Conservation (phyloP, 2,888 invertebrate species). For the Blera fallax region DNA sequence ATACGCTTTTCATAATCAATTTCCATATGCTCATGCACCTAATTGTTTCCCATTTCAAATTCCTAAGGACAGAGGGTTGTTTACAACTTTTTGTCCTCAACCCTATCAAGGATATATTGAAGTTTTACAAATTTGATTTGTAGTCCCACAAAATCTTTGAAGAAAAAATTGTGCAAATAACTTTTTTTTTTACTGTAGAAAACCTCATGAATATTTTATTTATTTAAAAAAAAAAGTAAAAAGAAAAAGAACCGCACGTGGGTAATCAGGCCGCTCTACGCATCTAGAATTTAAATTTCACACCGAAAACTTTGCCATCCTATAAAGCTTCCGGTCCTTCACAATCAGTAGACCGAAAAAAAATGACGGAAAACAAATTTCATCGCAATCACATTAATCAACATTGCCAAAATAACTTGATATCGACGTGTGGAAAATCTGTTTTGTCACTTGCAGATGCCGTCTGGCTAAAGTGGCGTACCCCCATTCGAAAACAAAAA, state of each 20-base stretch:
- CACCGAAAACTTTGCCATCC: background rate
- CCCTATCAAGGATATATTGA: background rate
- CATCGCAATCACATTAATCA: slow-evolving; percentile 38
- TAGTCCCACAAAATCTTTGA: background rate
- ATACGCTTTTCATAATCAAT: too few relatives aligned
- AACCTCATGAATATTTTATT: background rate
- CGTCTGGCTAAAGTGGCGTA: background rate
- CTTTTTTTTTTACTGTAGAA: background rate
- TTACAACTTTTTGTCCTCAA: background rate
- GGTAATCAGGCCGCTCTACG: background rate
- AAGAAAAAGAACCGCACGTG: background rate
- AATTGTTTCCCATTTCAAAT: too few relatives aligned
- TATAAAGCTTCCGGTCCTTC: background rate
- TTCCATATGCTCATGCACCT: too few relatives aligned
- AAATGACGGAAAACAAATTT: background rate
- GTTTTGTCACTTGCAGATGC: slow-evolving; percentile 23
- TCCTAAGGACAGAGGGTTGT: too few relatives aligned
- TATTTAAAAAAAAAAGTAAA: background rate
- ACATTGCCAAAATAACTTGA: slow-evolving; percentile 10
- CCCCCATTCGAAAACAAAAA: background rate
- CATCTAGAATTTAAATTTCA: background rate
- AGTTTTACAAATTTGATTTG: background rate
- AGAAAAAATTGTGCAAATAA: background rate
- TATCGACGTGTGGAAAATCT: slow-evolving; percentile 25
- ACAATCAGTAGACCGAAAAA: background rate